Percentiles rank a stretch among this genome's conserved stretches.
Evolutionary conservation across 2,888 invertebrate species (phyloP).

Genomic region (Drosophila mimica): DNA sequence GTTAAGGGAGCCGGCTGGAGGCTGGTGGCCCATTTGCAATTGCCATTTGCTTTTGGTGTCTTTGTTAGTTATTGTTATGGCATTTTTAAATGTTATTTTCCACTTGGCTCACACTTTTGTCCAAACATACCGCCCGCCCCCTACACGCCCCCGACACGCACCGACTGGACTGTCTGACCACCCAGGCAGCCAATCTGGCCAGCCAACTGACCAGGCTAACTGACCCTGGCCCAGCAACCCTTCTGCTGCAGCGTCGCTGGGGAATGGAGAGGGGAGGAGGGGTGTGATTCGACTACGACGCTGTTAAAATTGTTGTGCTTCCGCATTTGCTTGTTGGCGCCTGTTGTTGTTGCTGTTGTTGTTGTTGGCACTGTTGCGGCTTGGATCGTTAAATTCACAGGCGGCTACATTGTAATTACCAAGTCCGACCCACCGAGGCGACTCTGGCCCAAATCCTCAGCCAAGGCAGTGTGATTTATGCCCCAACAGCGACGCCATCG

Average conservation of each 20-base stretch:
- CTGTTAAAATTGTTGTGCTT: slow-evolving; percentile 66
- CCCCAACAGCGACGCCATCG: slow-evolving; percentile 66
- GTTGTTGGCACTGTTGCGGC: slow-evolving; percentile 43
- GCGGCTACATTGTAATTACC: slow-evolving; percentile 81
- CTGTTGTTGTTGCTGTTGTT: slow-evolving; percentile 18
- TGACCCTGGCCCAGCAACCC: slow-evolving; percentile 39
- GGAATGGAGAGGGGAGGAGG: slow-evolving; percentile 26
- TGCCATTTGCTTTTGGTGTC: slow-evolving; percentile 80
- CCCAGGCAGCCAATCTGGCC: slow-evolving; percentile 27
- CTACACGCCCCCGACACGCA: slow-evolving; percentile 60
- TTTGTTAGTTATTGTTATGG: slow-evolving; percentile 82
- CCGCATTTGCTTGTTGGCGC: slow-evolving; percentile 67
- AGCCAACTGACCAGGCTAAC: slow-evolving; percentile 53
- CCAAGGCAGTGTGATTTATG: slow-evolving; percentile 78
- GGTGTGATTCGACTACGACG: slow-evolving; percentile 7
- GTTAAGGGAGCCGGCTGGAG: slow-evolving; percentile 51
- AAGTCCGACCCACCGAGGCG: slow-evolving; percentile 55
- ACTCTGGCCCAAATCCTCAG: slow-evolving; percentile 72
- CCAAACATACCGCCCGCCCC: slow-evolving; percentile 65
- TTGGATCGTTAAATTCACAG: slow-evolving; percentile 79
- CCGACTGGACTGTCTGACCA: slow-evolving; percentile 22
- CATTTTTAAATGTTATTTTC: slow-evolving; percentile 81
- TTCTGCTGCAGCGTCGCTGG: slow-evolving; percentile 20
- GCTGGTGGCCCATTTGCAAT: slow-evolving; percentile 57
- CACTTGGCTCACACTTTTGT: slow-evolving; percentile 81